Conservation (phyloP, 2,888 invertebrate genomes). For the Thereva unica region DNA sequence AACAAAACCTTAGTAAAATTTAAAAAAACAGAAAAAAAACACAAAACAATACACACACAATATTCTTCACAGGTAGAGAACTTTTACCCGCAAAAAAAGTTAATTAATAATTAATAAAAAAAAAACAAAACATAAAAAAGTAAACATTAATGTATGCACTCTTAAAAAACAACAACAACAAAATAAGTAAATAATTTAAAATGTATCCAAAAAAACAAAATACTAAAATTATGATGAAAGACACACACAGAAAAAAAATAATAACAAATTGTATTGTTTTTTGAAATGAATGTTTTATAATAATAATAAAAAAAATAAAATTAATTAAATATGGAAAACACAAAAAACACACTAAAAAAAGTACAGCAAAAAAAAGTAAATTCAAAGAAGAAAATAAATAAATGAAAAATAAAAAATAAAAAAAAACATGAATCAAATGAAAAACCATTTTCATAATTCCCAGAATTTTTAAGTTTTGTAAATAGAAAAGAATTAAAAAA, state of each 20-base stretch:
- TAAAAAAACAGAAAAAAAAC: too few species aligned
- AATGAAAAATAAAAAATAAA: conserved; percentile 15
- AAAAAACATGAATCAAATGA: conserved; percentile 14
- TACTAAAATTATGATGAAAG: neutral
- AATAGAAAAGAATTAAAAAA: conserved; percentile 22
- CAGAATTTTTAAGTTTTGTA: conserved; percentile 26
- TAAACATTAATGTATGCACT: conserved; percentile 29
- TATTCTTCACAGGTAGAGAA: too few species aligned
- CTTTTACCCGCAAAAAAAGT: conserved; percentile 1
- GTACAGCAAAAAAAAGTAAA: conserved; percentile 4
- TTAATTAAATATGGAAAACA: conserved; percentile 4
- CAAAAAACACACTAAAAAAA: neutral
- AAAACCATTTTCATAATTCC: conserved; percentile 32
- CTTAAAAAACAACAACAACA: conserved; percentile 15
- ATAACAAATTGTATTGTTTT: conserved; percentile 27
- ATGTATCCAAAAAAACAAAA: conserved; percentile 27
- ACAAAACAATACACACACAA: too few species aligned
- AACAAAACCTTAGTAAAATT: too few species aligned
- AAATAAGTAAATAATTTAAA: conserved; percentile 23
- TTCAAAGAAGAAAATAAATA: neutral
- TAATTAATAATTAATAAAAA: conserved; percentile 8
- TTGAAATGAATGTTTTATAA: conserved; percentile 28
- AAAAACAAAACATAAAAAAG: conserved; percentile 17
- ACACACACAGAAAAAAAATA: neutral
- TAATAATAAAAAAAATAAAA: conserved; percentile 21